Base-by-base conservation (phyloP, 2,888 invertebrate species). In the Apeira syringaria region DNA sequence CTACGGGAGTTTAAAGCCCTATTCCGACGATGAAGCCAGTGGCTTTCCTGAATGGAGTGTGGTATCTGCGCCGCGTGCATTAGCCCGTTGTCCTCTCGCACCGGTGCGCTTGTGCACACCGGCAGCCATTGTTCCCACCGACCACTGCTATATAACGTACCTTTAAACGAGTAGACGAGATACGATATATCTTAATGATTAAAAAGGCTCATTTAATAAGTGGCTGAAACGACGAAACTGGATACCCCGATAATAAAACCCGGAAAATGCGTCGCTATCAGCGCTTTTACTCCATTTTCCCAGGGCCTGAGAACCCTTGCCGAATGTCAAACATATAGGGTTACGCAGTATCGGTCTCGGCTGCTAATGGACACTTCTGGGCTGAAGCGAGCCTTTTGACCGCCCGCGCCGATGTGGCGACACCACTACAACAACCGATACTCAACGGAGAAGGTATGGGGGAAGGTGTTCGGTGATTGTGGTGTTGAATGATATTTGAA, bases 331-430 rank as follows among this genome's bases (percentile, higher is more conserved):
- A 85, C 78, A 74, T 82, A 84, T 85, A 80, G 74, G 73, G 82
- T 85, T 85, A 80, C 84, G 68, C 53, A 72, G 68, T 74, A 78
- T 79, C 80, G 76, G 69, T 71, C 69, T 70, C 71, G 58, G 61
- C 67, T 64, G 61, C 74, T 86, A 86, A 85, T 86, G 86, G 85
- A 84, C 85, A 78, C 84, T 83, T 75, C 73, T 73, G 66, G 68
- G 65, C 62, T 61, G 64, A 63, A 71, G 74, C 64, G 69, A 66
- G 69, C 61, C 70, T 72, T 76, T 78, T 72, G 67, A 71, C 64
- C 56, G 58, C 49, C 55, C 56, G 56, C 56, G 58, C 49, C 55
- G 56, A 56, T 73, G 64, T 73, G 68, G 70, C 78, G 76, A 74
- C 75, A 74, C 72, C 65, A 69, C 68, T 68, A 63, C 56, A 68